phyloP scores from a whole-genome alignment of 2,797 vertebrate genomes.

The Epinephelus awoara region DNA sequence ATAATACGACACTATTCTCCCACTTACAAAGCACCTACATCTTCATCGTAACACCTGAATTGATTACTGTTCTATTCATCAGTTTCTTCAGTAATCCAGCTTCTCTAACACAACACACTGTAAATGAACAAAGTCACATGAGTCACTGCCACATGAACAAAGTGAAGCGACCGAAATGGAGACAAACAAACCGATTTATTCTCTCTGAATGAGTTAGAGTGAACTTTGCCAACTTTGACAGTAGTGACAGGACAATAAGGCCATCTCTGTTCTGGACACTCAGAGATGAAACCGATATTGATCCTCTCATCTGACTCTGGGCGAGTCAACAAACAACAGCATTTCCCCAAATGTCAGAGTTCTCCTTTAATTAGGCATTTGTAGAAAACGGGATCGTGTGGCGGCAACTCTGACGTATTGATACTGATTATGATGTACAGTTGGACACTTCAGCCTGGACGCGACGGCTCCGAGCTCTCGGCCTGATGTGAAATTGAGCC shows the following conservation, averaged over 20 bases:
- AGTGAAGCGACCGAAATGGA: not conserved
- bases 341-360: constrained; percentile 49
- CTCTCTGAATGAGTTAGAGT: constrained; percentile 18
- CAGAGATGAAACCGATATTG: not conserved
- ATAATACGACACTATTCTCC: not conserved
- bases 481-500: constrained; percentile 55
- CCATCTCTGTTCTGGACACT: not conserved
- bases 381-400: not conserved
- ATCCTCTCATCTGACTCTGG: constrained; percentile 36
- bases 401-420: constrained; percentile 5
- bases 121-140: not conserved
- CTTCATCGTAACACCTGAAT: too few relatives aligned
- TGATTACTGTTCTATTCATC: too few relatives aligned
- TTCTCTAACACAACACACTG: not conserved
- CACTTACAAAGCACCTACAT: not conserved
- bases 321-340: constrained; percentile 28
- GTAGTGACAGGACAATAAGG: not conserved
- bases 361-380: constrained; percentile 51
- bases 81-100: not conserved
- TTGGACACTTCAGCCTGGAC: constrained; percentile 29
- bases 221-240: not conserved
- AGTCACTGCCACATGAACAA: not conserved
- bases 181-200: not conserved
- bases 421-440: constrained; percentile 37
- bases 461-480: constrained; percentile 11